Evolutionary conservation across 2,888 invertebrate species (phyloP).

Genomic region (Fragum whitleyi): DNA sequence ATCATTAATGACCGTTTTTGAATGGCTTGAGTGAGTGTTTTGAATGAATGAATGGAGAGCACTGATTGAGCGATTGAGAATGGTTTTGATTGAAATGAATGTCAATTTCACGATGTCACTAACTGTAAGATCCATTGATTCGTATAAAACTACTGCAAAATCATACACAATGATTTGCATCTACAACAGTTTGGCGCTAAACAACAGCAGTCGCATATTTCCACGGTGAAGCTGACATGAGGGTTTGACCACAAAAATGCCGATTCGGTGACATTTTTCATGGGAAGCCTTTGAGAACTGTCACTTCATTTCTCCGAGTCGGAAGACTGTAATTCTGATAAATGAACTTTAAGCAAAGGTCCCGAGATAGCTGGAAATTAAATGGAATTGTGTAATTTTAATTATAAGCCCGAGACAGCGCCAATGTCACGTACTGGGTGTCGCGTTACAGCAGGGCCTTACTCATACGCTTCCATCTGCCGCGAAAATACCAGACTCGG

Average conservation of each 20-base stretch:
- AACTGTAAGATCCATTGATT: too few relatives aligned
- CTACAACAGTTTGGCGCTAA: too few relatives aligned
- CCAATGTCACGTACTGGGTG: background rate
- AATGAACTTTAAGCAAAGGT: background rate
- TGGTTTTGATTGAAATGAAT: too few relatives aligned
- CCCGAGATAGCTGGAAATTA: slow-evolving; percentile 4
- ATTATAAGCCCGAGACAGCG: background rate
- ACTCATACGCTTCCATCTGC: slow-evolving; percentile 1
- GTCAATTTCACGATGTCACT: too few relatives aligned
- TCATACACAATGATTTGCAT: too few relatives aligned
- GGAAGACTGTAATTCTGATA: slow-evolving; percentile 15
- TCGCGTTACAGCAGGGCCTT: background rate
- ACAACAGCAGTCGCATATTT: too few relatives aligned
- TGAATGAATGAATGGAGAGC: too few relatives aligned
- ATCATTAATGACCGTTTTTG: too few relatives aligned
- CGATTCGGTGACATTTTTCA: slow-evolving; percentile 10
- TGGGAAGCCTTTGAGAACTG: background rate
- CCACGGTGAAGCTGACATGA: background rate
- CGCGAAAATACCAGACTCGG: background rate
- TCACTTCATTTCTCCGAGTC: slow-evolving; percentile 16
- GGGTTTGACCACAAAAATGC: slow-evolving; percentile 17
- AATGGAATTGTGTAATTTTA: slow-evolving; percentile 10
- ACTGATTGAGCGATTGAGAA: too few relatives aligned
- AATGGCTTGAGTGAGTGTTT: too few relatives aligned
- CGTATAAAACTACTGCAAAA: too few relatives aligned